Evolutionary conservation across 2,797 vertebrate species (phyloP).

Genomic region (Sandelia bainsii): DNA sequence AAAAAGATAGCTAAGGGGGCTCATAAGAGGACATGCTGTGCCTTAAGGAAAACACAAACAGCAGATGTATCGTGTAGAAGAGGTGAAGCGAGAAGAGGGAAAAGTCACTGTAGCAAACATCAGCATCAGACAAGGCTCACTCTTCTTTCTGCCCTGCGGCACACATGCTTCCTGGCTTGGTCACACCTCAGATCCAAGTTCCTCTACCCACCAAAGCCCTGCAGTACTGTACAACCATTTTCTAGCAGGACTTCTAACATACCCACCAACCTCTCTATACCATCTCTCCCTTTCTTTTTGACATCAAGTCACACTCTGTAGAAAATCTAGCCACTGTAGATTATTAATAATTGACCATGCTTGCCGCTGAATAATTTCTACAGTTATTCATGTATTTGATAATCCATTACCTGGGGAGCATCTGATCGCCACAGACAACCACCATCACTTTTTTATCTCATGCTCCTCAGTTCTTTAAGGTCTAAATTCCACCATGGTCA

Average conservation of each 20-base stretch:
- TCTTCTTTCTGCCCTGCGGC: conserved; percentile 35
- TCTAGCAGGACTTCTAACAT: conserved; percentile 36
- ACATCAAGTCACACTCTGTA: conserved; percentile 61
- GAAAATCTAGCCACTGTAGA: conserved; percentile 56
- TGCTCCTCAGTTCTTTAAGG: conserved; percentile 1
- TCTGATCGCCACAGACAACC: conserved; percentile 39
- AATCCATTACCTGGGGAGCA: conserved; percentile 61
- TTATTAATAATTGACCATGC: conserved; percentile 61
- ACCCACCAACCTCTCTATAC: neutral
- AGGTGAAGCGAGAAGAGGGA: conserved; percentile 56
- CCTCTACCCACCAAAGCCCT: conserved; percentile 21
- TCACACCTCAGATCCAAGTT: conserved; percentile 44
- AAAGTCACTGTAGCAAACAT: conserved; percentile 43
- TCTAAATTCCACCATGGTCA: conserved; percentile 4
- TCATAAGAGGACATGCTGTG: conserved; percentile 37
- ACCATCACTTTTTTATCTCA: neutral
- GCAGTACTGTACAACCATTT: conserved; percentile 30
- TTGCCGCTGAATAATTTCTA: conserved; percentile 65
- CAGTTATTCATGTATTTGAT: conserved; percentile 64
- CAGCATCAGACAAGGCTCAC: conserved; percentile 41
- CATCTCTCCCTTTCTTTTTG: conserved; percentile 40
- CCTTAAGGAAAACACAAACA: conserved; percentile 56
- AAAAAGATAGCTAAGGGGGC: conserved; percentile 44
- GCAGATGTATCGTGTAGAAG: conserved; percentile 54
- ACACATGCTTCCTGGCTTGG: conserved; percentile 37